Evolutionary conservation across 2,113 vertebrate genomes (phyloP).

Genomic region (Brachionichthys hirsutus): DNA sequence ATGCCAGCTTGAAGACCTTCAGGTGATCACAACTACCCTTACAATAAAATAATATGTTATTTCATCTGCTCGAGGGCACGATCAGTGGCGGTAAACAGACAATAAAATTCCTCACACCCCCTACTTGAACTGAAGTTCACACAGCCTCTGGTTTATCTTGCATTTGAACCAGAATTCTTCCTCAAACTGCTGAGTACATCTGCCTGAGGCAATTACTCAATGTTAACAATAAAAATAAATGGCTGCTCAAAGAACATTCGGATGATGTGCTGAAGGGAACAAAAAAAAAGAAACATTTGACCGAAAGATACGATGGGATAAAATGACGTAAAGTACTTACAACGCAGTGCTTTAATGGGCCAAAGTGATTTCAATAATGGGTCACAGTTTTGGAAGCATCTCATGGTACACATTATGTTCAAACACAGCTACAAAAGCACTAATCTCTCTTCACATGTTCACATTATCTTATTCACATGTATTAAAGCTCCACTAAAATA

Average conservation of each 20-base stretch:
- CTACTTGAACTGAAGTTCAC: conserved; percentile 21
- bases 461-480: too few relatives aligned
- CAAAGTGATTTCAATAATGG: not conserved
- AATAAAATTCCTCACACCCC: conserved; percentile 23
- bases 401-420: too few relatives aligned
- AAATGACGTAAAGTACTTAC: conserved; percentile 7
- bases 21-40: conserved; percentile 42
- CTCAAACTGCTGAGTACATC: conserved; percentile 56
- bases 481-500: too few relatives aligned
- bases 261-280: conserved; percentile 19
- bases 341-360: conserved; percentile 1
- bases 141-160: conserved; percentile 36
- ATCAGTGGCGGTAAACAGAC: conserved; percentile 42
- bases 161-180: conserved; percentile 33
- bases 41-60: conserved; percentile 44
- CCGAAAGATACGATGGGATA: conserved; percentile 25
- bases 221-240: conserved; percentile 52
- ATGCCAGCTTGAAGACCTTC: conserved; percentile 30
- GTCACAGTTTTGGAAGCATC: too few relatives aligned
- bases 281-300: conserved; percentile 8
- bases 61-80: conserved; percentile 41
- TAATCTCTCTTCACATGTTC: too few relatives aligned
- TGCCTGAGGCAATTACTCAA: conserved; percentile 50
- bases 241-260: conserved; percentile 34
- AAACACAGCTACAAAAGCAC: too few relatives aligned